These are phyloP conservation scores for Solenopsis fugax DNA, from an alignment of 1,140 invertebrate genomes.

Conservation along the genomic window DNA sequence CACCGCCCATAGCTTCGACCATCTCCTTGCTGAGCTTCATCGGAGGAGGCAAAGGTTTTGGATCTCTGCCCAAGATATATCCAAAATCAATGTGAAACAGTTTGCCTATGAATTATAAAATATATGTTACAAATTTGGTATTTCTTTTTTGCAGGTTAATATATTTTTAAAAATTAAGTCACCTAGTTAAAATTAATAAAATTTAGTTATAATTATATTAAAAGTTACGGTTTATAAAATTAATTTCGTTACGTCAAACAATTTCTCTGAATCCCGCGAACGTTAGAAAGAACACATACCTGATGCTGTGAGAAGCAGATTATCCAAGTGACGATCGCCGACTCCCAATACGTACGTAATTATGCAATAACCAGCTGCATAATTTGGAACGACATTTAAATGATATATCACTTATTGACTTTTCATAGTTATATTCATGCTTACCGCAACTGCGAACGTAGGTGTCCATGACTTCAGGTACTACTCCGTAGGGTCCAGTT, in stretches of 20 bases:
- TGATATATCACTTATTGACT: slow-evolving; percentile 28
- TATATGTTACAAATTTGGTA: not conserved
- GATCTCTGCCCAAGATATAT: slow-evolving; percentile 99
- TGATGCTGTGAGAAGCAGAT: slow-evolving; percentile 95
- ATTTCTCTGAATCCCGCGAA: not conserved
- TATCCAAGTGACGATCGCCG: slow-evolving; percentile 99
- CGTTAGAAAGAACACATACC: slow-evolving; percentile 83
- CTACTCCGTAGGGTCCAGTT: slow-evolving; percentile 95
- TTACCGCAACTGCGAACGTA: slow-evolving; percentile 98
- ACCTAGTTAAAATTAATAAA: no score
- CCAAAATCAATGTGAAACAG: slow-evolving; percentile 99
- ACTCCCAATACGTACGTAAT: slow-evolving; percentile 99
- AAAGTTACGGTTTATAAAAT: no score
- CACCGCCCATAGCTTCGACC: slow-evolving; percentile 99
- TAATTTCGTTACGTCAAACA: no score
- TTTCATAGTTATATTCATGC: slow-evolving; percentile 45
- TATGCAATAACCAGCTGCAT: slow-evolving; percentile 97
- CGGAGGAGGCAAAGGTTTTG: slow-evolving; percentile 98
- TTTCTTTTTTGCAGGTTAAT: not conserved
- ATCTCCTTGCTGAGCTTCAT: slow-evolving; percentile 99
- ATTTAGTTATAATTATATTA: not conserved
- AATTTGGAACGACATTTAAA: slow-evolving; percentile 70
- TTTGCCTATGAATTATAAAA: slow-evolving; percentile 87
- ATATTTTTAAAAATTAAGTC: no score
- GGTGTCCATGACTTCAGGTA: slow-evolving; percentile 98